These are phyloP conservation scores for Drosophila neutralis DNA, from an alignment of 2,888 invertebrate species.

Conservation along the genomic window DNA sequence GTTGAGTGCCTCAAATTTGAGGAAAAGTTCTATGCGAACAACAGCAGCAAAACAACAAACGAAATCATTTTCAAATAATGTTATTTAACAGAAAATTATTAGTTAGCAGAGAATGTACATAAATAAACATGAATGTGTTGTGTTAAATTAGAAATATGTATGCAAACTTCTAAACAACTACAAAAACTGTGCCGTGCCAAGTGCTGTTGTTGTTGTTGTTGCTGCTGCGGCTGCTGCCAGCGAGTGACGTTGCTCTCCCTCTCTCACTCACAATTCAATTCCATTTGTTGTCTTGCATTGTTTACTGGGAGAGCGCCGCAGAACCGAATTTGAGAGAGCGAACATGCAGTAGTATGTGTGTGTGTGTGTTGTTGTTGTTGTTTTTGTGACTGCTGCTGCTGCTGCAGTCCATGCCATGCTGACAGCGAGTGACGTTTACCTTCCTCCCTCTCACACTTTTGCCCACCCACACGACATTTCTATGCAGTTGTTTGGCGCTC, in stretches of 20 bases:
- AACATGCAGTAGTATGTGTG: conserved; percentile 17
- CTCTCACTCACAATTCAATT: conserved; percentile 47
- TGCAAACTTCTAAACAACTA: conserved; percentile 54
- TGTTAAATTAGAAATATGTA: conserved; percentile 2
- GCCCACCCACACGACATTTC: conserved; percentile 30
- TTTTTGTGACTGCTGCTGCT: conserved; percentile 23
- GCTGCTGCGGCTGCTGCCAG: conserved; percentile 29
- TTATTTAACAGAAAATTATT: conserved; percentile 18
- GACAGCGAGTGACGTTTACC: conserved; percentile 33
- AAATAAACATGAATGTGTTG: conserved; percentile 4
- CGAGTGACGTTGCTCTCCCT: conserved; percentile 61
- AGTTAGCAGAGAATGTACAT: conserved; percentile 2
- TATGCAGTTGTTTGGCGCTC: conserved; percentile 42
- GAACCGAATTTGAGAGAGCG: conserved; percentile 25
- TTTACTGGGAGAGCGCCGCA: conserved; percentile 56
- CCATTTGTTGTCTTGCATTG: conserved; percentile 69
- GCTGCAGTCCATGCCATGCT: conserved; percentile 16
- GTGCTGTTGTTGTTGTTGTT: conserved; percentile 44
- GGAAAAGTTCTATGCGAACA: conserved; percentile 25
- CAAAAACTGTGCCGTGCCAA: conserved; percentile 63
- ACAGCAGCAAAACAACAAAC: conserved; percentile 29
- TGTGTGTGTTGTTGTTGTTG: conserved; percentile 4
- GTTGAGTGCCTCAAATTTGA: conserved; percentile 34
- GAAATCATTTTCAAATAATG: conserved; percentile 28
- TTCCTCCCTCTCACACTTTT: conserved; percentile 21